Evolutionary conservation across 2,113 vertebrate species (phyloP).

Genomic region (Paratilapia polleni): DNA sequence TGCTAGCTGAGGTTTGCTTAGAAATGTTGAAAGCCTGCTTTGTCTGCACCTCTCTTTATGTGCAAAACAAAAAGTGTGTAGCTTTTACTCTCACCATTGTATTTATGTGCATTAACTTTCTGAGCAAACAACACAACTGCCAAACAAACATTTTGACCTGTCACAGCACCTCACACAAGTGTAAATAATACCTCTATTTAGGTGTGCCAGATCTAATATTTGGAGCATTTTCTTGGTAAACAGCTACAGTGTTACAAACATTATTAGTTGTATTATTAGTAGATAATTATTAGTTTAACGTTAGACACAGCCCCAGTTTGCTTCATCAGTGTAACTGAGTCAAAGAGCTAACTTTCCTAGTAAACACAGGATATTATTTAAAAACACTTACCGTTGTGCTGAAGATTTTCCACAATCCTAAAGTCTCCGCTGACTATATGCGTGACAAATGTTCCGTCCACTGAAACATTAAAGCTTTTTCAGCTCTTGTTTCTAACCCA

Average conservation of each 20-base stretch:
- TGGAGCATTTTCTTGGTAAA: neutral
- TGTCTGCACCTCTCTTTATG: neutral
- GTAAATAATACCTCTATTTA: neutral
- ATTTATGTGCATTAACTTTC: neutral
- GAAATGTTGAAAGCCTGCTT: neutral
- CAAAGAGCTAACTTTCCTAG: neutral
- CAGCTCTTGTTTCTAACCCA: neutral
- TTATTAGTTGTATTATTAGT: no score
- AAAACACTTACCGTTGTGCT: neutral
- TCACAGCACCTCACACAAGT: neutral
- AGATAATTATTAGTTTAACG: no score
- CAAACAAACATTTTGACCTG: neutral
- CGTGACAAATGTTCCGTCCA: neutral
- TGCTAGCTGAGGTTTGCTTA: neutral
- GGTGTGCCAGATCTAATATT: no score
- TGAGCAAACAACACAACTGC: neutral
- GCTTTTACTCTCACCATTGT: neutral
- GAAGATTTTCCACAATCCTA: neutral
- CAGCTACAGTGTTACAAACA: rapidly evolving
- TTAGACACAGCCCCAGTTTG: neutral
- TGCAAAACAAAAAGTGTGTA: neutral
- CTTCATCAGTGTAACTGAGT: neutral
- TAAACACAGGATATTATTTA: neutral
- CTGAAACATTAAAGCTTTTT: neutral
- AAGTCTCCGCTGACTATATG: neutral